Base-by-base conservation (phyloP, 2,888 invertebrate genomes). In the Aproaerema taeniolella region DNA sequence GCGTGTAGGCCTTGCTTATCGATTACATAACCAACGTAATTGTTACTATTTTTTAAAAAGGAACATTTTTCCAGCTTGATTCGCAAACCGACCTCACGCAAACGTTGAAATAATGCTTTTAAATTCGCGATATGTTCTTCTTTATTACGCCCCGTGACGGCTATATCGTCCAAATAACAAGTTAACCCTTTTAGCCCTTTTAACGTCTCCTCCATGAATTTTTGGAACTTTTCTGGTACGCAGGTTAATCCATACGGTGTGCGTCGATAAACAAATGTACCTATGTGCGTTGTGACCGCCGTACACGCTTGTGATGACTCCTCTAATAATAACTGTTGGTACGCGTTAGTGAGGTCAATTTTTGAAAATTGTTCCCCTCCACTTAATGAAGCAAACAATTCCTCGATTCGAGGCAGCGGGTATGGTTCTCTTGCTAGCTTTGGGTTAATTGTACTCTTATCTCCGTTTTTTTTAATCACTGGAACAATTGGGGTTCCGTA, bases 41-140 rank as follows among this genome's bases (percentile, higher is more conserved):
- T 40, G 8, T 44, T 40, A 13, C 16, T 32, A 5, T 34, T 11
- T 25, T 39, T 29, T 26, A 45, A 38, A 40, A 48, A 48, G 1
- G 6, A 15, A 35, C 46, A 49, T 10, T 49, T 46, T 4, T 35
- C 33, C 17, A 43, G 17, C 28, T 45, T 43, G 1, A 48, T 38
- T 1, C 37, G 43, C 2, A 45, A 13, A 7, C 43, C 39, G 15
- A 43, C 42, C 0, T 45, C 39, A 1, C 31, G 30, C 2, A 48
- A 15, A 3, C 28, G 4, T n/a, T 10, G n/a, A 28, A 28, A 9
- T 28, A 28, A 3, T 2, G 28, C 28, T 7, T 28, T 20, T 8
- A 50, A 16, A 17, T 32, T 30, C 9, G 39, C 32, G 12, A 37
- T 14, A 16, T 42, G 38, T 24, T 31, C 32, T 2, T 9, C 4